Conservation (phyloP, 2,888 invertebrate species). For the Andrena praecox region DNA sequence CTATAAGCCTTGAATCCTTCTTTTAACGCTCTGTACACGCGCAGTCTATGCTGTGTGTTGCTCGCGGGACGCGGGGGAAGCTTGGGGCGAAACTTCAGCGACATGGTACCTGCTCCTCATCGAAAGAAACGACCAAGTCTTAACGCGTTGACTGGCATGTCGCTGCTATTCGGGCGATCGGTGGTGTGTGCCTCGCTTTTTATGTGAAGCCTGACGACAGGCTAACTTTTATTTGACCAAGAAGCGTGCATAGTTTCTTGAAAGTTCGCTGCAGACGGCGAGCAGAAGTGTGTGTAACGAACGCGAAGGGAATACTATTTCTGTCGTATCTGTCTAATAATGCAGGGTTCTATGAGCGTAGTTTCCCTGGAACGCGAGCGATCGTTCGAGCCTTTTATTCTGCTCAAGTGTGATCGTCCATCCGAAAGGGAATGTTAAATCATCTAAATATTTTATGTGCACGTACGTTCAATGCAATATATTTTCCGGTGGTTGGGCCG, state of each 20-base stretch:
- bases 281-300: too few species aligned
- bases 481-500: not conserved
- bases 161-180: too few species aligned
- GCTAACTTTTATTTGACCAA: not conserved
- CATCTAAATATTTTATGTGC: not conserved
- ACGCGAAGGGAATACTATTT: conserved; percentile 6
- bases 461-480: not conserved
- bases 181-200: not conserved
- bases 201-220: not conserved
- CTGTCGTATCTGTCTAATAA: conserved; percentile 52
- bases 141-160: too few species aligned
- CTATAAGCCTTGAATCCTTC: too few species aligned
- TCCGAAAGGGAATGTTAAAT: conserved; percentile 6
- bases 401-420: not conserved
- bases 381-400: not conserved
- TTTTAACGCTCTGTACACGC: too few species aligned
- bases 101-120: not conserved
- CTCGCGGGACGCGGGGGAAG: too few species aligned
- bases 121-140: not conserved
- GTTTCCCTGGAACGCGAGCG: conserved; percentile 24
- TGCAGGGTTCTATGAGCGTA: conserved; percentile 57
- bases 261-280: not conserved
- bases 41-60: too few species aligned
- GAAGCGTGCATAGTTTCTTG: not conserved
- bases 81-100: too few species aligned